A percentile compares a stretch with the other conserved stretches of the same genome.
Conservation (phyloP, 2,797 vertebrate genomes). For the Cryptoblepharus egeriae region DNA sequence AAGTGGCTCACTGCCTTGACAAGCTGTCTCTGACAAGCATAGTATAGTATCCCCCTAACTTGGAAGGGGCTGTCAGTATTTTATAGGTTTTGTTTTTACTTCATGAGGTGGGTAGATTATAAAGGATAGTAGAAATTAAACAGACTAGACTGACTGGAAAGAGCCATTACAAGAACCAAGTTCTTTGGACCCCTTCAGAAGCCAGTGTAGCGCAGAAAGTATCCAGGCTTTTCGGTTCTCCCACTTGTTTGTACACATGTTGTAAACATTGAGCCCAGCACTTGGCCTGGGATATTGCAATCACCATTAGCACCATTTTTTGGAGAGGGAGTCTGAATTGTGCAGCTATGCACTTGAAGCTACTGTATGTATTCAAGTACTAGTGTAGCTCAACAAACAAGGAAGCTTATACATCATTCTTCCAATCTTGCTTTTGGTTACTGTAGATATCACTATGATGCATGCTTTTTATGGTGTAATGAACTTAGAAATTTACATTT, state of each 20-base stretch:
- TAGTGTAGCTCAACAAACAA: constrained; percentile 50
- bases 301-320: neutral
- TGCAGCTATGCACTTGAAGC: too few species aligned
- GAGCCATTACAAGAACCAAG: neutral
- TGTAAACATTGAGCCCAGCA: neutral
- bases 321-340: neutral
- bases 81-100: too few species aligned
- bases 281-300: neutral
- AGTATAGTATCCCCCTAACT: too few species aligned
- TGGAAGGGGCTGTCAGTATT: too few species aligned
- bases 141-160: neutral
- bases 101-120: neutral
- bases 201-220: neutral
- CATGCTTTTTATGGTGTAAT: constrained; percentile 29
- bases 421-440: constrained; percentile 34
- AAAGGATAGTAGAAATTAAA: too few species aligned
- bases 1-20: too few species aligned
- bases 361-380: neutral
- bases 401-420: constrained; percentile 66
- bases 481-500: constrained; percentile 55
- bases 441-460: constrained; percentile 75
- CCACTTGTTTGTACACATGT: neutral
- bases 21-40: too few species aligned
- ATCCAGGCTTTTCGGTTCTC: neutral
- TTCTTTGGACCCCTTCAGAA: neutral